Evolutionary conservation across 1,140 invertebrate species (phyloP).

Genomic region (Tachypleus tridentatus): DNA sequence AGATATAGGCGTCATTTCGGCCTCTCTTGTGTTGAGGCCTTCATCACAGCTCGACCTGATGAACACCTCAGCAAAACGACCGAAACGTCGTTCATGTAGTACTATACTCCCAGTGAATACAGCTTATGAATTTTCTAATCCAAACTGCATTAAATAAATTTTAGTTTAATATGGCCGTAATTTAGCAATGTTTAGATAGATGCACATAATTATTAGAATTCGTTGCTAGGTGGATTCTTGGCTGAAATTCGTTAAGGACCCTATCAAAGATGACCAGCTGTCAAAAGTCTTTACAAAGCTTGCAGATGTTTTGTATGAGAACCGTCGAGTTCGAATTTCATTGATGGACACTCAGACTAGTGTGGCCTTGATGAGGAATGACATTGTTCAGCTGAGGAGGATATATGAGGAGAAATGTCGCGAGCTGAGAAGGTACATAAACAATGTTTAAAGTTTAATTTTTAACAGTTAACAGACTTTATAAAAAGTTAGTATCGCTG

Average conservation of each 20-base stretch:
- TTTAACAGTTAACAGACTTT: too few species aligned
- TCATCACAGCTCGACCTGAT: too few species aligned
- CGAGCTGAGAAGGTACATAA: slow-evolving; percentile 37
- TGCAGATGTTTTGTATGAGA: slow-evolving; percentile 39
- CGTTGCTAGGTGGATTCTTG: slow-evolving; percentile 32
- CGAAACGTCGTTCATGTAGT: too few species aligned
- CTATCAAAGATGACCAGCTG: slow-evolving; percentile 22
- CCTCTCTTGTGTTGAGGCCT: too few species aligned
- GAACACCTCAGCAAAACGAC: too few species aligned
- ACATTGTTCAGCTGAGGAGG: slow-evolving; percentile 40
- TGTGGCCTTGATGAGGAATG: slow-evolving; percentile 41
- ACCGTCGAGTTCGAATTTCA: slow-evolving; percentile 37
- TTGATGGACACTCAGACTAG: slow-evolving; percentile 47
- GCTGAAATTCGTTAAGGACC: slow-evolving; percentile 27
- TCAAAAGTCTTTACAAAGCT: slow-evolving; percentile 26
- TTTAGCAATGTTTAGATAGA: too few species aligned
- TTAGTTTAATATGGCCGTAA: slow-evolving; percentile 23
- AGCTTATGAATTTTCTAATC: slow-evolving; percentile 25
- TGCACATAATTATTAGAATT: too few species aligned
- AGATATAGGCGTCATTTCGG: too few species aligned
- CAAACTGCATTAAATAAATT: slow-evolving; percentile 43
- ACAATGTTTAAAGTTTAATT: too few species aligned
- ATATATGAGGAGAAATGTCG: slow-evolving; percentile 43
- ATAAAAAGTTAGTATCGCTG: too few species aligned
- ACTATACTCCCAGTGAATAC: too few species aligned